Base-by-base conservation (phyloP, 2,113 vertebrate species). In the Benitochromis conjunctus region DNA sequence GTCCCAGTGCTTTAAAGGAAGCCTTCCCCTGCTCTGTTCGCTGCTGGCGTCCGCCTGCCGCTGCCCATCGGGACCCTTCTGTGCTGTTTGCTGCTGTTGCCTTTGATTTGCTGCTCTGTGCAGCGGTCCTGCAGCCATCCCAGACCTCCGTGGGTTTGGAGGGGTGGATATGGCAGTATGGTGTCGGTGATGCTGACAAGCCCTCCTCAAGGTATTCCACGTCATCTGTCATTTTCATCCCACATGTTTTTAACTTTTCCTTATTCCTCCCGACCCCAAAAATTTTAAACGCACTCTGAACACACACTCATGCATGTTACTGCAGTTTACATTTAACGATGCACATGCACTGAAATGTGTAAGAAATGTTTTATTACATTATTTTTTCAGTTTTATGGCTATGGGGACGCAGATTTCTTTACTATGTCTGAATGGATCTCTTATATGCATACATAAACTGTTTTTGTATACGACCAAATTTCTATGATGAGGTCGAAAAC, bases 91-190 rank as follows among this genome's bases (percentile, higher is more conserved):
- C 58, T 71, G 56, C 84, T 34, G 55, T 53, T 54, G 86, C 48
- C 93, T 96, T 94, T 95, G 95, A 96, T 95, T 93, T 60, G 57
- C 54, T 64, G 82, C 89, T 90, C 86, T 84, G 79, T 74, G 78
- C 12, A 9, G 80, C 16, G 9, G 86, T 91, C 84, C 88, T 79
- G 77, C 66, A 48, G 90, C 85, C 38, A 81, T 91, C 79, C 79
- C n/a, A 55, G 87, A 81, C 88, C 85, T 80, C 57, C 6, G 9
- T 14, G 48, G 86, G 86, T 91, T 92, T 16, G 9, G 80, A 81
- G 84, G 83, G 85, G 51, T 12, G 84, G 81, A 51, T 69, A 54
- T 76, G 66, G 55, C 16, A 60, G 36, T 12, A 34, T 24, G 31
- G 14, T 55, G 81, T 56, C 57, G 56, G 79, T 64, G 58, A 53